Evolutionary conservation across 2,797 vertebrate species (phyloP), one percentile per base, ranked within the genome.

Genomic region (Scarus forsteni): DNA sequence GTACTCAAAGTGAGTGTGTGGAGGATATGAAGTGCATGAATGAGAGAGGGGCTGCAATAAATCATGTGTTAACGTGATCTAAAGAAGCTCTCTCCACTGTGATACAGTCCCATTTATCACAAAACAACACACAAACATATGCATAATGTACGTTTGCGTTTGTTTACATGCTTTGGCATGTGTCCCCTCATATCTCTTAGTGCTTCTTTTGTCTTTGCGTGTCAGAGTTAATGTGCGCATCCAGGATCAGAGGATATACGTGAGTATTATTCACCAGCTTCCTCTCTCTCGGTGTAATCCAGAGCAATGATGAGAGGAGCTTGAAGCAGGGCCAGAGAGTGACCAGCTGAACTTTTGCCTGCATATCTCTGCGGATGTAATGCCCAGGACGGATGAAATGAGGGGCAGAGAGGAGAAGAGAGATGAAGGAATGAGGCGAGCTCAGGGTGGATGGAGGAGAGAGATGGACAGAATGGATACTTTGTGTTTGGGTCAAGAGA

Each of bases 41-140:
- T 62, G 66, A 61, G 70, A 52, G 55, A 64, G 56, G 59, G 66
- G 60, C 40, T 55, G 79, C 60, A 57, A 76, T 88, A 75, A 82
- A 86, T 88, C 86, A 89, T 52, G 57, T 73, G 66, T 80, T 83
- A 85, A 84, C 0, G 1, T 18, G 12, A 89, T 86, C 64, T 77
- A 36, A 82, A 80, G 70, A 77, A 85, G 66, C 77, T 55, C 75
- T 84, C 61, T 53, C 62, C 51, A 61, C 63, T 72, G 69, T 72
- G 76, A 80, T 81, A 44, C 70, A 53, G 45, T 19, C 54, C 60
- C 80, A 84, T 79, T 84, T 42, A 83, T 89, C 80, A 76, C 56
- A 69, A 79, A 85, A 71, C 73, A 38, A 45, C 55, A 66, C 63
- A 66, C 39, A 42, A 54, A 54, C 35, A 35, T 36, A 54, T 38